These are phyloP conservation scores for Coptodon rendalli DNA, from an alignment of 2,113 vertebrate species.

Conservation along the genomic window DNA sequence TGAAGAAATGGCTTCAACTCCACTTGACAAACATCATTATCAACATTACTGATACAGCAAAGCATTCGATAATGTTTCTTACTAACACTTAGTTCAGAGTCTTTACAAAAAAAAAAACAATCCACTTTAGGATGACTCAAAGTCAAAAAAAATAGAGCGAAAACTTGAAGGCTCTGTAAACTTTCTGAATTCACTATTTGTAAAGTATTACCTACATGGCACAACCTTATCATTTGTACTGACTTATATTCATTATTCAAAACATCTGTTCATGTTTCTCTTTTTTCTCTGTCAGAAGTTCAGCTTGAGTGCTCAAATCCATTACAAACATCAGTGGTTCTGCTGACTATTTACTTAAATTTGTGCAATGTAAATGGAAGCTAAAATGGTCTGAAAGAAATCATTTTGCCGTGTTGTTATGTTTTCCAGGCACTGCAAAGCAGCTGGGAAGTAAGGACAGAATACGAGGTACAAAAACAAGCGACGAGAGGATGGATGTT, in stretches of 20 bases:
- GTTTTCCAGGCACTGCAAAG: not conserved
- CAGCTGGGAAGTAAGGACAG: not conserved
- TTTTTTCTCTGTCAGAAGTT: not conserved
- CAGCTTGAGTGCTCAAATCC: not conserved
- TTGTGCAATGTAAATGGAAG: not conserved
- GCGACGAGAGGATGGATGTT: not conserved
- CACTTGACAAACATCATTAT: not conserved
- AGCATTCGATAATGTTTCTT: not conserved
- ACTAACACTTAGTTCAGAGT: not conserved
- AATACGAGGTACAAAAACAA: not conserved
- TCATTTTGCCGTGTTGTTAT: not conserved
- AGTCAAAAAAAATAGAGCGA: not conserved
- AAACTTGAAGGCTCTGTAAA: not conserved
- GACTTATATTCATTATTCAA: not conserved
- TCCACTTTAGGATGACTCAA: not conserved
- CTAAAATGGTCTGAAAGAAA: not conserved
- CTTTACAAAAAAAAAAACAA: not conserved
- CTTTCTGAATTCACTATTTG: not conserved
- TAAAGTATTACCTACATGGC: rapidly evolving
- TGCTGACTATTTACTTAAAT: not conserved
- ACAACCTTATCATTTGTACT: not conserved
- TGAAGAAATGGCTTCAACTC: not conserved
- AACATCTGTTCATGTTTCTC: not conserved
- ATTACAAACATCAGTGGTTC: not conserved
- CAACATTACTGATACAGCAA: not conserved